Percentiles rank a stretch among this genome's conserved stretches.
Conservation (phyloP, 92 coral and sea anemone genomes). For the Heliopora coerulea region DNA sequence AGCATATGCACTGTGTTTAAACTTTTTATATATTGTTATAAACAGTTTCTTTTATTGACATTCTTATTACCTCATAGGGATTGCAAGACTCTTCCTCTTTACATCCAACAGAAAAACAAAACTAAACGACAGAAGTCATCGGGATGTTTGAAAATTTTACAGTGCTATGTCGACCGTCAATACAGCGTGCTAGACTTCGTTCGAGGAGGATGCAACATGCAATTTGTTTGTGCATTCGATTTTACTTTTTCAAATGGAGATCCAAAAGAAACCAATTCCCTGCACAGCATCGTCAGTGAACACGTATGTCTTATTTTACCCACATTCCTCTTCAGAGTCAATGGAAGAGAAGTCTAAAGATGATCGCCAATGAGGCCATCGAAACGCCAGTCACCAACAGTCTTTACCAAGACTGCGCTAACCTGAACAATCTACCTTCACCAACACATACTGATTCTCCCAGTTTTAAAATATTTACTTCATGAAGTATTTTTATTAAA, state of each 20-base stretch:
- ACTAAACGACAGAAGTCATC: constrained; percentile 63
- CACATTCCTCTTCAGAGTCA: too few species aligned
- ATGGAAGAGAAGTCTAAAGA: too few species aligned
- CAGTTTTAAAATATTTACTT: too few species aligned
- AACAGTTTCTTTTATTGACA: neutral
- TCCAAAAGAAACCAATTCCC: constrained; percentile 64
- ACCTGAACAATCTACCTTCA: too few species aligned
- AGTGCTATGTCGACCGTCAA: constrained; percentile 76
- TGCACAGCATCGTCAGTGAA: constrained; percentile 62
- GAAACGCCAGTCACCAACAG: too few species aligned
- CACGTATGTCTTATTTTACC: constrained; percentile 45
- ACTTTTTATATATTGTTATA: too few species aligned
- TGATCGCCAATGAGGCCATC: too few species aligned
- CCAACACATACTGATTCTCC: too few species aligned
- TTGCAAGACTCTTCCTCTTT: constrained; percentile 57
- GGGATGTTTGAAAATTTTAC: constrained; percentile 71
- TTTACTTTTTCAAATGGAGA: constrained; percentile 90
- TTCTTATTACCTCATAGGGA: constrained; percentile 43
- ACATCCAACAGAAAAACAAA: constrained; percentile 58
- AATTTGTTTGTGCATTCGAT: constrained; percentile 82
- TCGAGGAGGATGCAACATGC: constrained; percentile 78
- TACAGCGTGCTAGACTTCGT: constrained; percentile 82
- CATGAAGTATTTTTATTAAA: too few species aligned
- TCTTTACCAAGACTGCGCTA: too few species aligned
- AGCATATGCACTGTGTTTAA: too few species aligned